Conservation (phyloP, 2,113 vertebrate genomes). For the Collichthys lucidus region DNA sequence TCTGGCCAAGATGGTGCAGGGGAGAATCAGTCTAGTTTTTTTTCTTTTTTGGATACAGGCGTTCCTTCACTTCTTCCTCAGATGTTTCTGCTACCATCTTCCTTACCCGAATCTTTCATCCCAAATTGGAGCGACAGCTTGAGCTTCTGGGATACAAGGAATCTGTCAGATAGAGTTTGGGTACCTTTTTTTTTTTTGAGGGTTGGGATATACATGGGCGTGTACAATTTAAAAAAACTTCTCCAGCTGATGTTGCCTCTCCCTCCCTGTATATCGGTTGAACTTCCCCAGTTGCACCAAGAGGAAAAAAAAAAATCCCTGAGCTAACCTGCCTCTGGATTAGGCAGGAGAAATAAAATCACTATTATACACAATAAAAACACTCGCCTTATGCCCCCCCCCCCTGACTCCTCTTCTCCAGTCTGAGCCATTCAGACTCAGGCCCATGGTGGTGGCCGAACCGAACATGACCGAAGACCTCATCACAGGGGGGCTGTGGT, state of each 20-base stretch:
- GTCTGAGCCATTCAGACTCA: constrained; percentile 58
- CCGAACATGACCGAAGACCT: constrained; percentile 59
- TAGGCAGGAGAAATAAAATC: constrained; percentile 54
- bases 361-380: constrained; percentile 47
- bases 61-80: constrained; percentile 37
- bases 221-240: constrained; percentile 48
- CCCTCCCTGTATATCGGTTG: constrained; percentile 48
- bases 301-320: constrained; percentile 44
- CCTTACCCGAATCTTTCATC: constrained; percentile 44
- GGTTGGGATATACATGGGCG: constrained; percentile 35
- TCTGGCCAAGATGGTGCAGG: constrained; percentile 53
- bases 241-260: constrained; percentile 28
- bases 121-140: constrained; percentile 40
- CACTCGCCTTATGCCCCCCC: constrained; percentile 64
- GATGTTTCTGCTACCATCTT: constrained; percentile 55
- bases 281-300: constrained; percentile 49
- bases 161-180: constrained; percentile 40
- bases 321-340: constrained; percentile 60
- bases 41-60: constrained; percentile 23
- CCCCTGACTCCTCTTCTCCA: constrained; percentile 38
- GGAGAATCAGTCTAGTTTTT: constrained; percentile 49
- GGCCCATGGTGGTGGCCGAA: constrained; percentile 47
- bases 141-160: constrained; percentile 53
- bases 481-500: constrained; percentile 64
- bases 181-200: constrained; percentile 38